phyloP scores from a whole-genome alignment of 1,140 invertebrate species.

The Leptonema lineaticorne region DNA sequence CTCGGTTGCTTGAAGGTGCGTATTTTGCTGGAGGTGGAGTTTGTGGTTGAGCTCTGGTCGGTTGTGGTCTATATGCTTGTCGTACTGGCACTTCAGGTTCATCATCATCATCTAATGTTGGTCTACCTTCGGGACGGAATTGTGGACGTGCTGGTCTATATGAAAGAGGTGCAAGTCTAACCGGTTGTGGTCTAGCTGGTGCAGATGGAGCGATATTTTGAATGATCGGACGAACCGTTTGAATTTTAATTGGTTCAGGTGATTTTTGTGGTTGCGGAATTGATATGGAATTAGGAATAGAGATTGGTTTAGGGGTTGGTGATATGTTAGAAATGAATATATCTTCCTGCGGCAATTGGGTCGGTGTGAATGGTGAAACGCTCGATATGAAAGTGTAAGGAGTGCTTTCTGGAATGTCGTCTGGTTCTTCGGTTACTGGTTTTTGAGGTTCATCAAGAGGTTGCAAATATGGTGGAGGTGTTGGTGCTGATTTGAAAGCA shows the following conservation, averaged over 20 bases:
- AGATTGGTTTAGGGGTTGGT: conserved; percentile 51
- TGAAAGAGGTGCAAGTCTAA: conserved; percentile 51
- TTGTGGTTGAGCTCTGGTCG: conserved; percentile 47
- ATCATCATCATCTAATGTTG: conserved; percentile 46
- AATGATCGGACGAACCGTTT: conserved; percentile 42
- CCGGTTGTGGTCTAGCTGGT: conserved; percentile 46
- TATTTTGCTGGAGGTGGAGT: conserved; percentile 38
- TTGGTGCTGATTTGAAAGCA: conserved; percentile 56
- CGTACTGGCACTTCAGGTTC: conserved; percentile 50
- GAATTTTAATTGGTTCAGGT: conserved; percentile 46
- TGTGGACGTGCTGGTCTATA: conserved; percentile 53
- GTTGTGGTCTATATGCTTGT: conserved; percentile 49
- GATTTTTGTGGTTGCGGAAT: conserved; percentile 45
- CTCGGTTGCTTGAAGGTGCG: conserved; percentile 46
- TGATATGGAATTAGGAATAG: conserved; percentile 47
- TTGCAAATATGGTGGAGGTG: conserved; percentile 54
- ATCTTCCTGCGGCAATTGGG: conserved; percentile 51
- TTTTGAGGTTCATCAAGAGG: conserved; percentile 57
- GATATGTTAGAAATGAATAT: conserved; percentile 49
- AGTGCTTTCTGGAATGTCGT: conserved; percentile 52
- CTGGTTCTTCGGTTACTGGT: conserved; percentile 59
- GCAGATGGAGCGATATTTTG: conserved; percentile 47
- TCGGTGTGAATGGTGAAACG: conserved; percentile 44
- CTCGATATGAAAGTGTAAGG: conserved; percentile 32
- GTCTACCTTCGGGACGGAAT: conserved; percentile 48